phyloP scores from a whole-genome alignment of 2,888 invertebrate species.

The Drosophila sordidula region DNA sequence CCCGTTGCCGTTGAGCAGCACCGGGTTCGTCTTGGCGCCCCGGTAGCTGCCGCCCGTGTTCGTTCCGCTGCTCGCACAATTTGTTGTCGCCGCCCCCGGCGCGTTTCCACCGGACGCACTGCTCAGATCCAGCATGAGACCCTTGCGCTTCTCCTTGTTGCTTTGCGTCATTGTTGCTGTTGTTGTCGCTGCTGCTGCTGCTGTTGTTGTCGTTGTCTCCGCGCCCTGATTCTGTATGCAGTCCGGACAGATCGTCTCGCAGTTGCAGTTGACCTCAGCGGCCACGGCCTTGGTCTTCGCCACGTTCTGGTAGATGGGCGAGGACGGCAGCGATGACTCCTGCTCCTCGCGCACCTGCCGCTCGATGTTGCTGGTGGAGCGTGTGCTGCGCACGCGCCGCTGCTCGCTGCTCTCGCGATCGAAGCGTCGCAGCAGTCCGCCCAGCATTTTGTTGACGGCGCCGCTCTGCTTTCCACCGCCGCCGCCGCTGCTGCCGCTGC shows the following conservation, averaged over 20 bases:
- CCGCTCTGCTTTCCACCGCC: conserved; percentile 85
- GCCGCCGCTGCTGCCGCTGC: conserved; percentile 64
- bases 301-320: conserved; percentile 79
- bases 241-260: conserved; percentile 67
- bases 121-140: conserved; percentile 88
- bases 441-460: conserved; percentile 91
- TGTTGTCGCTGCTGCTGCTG: background rate
- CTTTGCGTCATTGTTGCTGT: conserved; percentile 35
- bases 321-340: conserved; percentile 46
- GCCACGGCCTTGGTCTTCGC: conserved; percentile 31
- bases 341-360: conserved; percentile 75
- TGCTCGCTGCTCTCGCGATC: conserved; percentile 87
- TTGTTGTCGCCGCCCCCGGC: conserved; percentile 11
- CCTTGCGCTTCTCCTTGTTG: conserved; percentile 85
- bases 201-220: conserved; percentile 1
- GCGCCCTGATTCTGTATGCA: conserved; percentile 65
- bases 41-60: conserved; percentile 51
- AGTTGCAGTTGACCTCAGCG: conserved; percentile 68
- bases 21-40: conserved; percentile 62
- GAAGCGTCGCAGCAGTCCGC: conserved; percentile 91
- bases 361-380: conserved; percentile 84
- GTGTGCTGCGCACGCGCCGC: conserved; percentile 80
- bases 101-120: conserved; percentile 83
- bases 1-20: conserved; percentile 72
- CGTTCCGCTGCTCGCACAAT: conserved; percentile 36